phyloP scores from a whole-genome alignment of 1,140 invertebrate genomes.

The Drosophila ohnishii region DNA sequence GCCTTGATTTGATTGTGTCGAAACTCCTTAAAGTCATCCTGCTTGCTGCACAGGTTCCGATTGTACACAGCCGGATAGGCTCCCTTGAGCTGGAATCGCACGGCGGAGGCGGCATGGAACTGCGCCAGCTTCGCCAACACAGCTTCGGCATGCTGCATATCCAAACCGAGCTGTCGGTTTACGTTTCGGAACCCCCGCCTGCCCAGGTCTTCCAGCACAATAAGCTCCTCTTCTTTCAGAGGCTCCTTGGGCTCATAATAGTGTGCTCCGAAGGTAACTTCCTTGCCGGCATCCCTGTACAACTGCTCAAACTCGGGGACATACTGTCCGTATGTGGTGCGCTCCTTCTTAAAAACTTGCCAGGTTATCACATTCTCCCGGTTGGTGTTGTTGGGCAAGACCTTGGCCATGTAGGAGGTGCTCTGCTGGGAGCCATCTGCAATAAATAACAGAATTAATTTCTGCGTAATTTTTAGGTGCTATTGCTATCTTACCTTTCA shows the following conservation, averaged over 20 bases:
- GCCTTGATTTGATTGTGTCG: conserved; percentile 39
- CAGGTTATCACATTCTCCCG: conserved; percentile 55
- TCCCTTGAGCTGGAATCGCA: conserved; percentile 51
- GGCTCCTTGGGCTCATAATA: conserved; percentile 31
- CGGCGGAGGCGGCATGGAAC: conserved; percentile 85
- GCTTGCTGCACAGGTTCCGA: conserved; percentile 47
- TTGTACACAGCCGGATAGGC: conserved; percentile 49
- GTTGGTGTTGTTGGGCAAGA: conserved; percentile 41
- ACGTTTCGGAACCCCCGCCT: conserved; percentile 84
- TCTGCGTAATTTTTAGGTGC: neutral
- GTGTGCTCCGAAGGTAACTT: conserved; percentile 54
- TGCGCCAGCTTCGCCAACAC: conserved; percentile 84
- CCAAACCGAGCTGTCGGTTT: conserved; percentile 84
- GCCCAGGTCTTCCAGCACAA: conserved; percentile 85
- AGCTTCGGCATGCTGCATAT: conserved; percentile 83
- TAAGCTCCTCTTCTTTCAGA: conserved; percentile 29
- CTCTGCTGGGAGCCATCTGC: conserved; percentile 41
- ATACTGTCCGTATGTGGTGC: conserved; percentile 51
- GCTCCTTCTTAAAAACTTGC: conserved; percentile 71
- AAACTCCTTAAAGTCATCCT: conserved; percentile 59
- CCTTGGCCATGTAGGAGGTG: conserved; percentile 63
- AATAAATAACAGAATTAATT: neutral
- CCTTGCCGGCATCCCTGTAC: conserved; percentile 65
- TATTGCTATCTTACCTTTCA: conserved; percentile 38
- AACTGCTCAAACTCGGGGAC: conserved; percentile 67